phyloP scores from a whole-genome alignment of 1,140 invertebrate genomes.

The Anoplophora glabripennis region DNA sequence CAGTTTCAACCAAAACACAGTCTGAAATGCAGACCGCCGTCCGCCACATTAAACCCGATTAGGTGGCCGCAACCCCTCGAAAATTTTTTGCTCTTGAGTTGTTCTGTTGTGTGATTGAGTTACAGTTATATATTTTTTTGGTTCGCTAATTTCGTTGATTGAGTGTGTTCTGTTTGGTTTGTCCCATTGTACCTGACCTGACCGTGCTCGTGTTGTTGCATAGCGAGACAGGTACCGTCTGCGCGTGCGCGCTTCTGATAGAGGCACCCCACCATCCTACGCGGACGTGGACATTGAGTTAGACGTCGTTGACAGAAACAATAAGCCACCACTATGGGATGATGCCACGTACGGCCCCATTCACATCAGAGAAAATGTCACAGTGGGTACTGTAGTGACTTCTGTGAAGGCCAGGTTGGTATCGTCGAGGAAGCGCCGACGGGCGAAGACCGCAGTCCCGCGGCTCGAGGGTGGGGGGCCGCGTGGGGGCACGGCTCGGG shows the following conservation, averaged over 20 bases:
- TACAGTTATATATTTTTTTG: constrained; percentile 36
- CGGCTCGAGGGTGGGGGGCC: constrained; percentile 21
- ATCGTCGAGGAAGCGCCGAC: constrained; percentile 51
- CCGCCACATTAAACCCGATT: not conserved
- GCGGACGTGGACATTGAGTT: constrained; percentile 94
- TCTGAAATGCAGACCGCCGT: not conserved
- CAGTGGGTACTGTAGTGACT: constrained; percentile 94
- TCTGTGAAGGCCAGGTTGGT: constrained; percentile 96
- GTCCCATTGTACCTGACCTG: constrained; percentile 47
- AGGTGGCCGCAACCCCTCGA: not conserved
- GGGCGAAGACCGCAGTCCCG: constrained; percentile 17
- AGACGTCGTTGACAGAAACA: constrained; percentile 96
- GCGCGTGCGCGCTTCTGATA: constrained; percentile 89
- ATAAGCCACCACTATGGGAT: constrained; percentile 96
- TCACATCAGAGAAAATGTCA: constrained; percentile 96
- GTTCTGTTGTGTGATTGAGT: constrained; percentile 46
- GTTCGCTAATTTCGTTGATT: constrained; percentile 27
- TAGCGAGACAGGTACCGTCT: constrained; percentile 93
- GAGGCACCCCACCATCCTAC: constrained; percentile 80
- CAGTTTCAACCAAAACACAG: constrained; percentile 5
- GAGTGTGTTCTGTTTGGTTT: constrained; percentile 44
- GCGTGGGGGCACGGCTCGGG: constrained; percentile 17
- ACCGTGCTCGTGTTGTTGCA: constrained; percentile 38
- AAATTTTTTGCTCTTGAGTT: constrained; percentile 27
- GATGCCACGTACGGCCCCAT: constrained; percentile 89